A percentile compares a stretch with the other conserved stretches of the same genome.
Evolutionary conservation across 2,113 vertebrate genomes (phyloP).

Genomic region (Synchiropus splendidus): DNA sequence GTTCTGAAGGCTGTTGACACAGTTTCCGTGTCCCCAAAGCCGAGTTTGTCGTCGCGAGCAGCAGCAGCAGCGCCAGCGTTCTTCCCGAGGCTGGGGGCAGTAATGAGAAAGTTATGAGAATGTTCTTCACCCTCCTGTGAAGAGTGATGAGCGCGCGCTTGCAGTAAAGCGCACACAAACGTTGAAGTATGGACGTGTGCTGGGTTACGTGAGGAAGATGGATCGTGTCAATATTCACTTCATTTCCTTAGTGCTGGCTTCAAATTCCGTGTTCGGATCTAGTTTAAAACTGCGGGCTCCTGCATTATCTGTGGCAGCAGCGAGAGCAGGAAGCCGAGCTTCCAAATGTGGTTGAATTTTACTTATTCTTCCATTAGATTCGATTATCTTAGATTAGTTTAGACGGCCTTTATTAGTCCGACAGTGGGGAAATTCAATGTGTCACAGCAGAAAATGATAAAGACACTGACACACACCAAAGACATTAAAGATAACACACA

Average conservation of each 20-base stretch:
- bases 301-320: too few species aligned
- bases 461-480: too few species aligned
- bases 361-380: too few species aligned
- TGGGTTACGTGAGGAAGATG: constrained; percentile 40
- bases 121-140: constrained; percentile 10
- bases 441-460: too few species aligned
- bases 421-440: too few species aligned
- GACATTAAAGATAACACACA: too few species aligned
- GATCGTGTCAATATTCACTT: constrained; percentile 56
- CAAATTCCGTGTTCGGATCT: neutral
- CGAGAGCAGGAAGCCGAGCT: too few species aligned
- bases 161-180: constrained; percentile 53
- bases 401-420: too few species aligned
- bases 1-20: constrained; percentile 22
- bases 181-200: constrained; percentile 31
- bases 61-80: constrained; percentile 20
- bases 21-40: constrained; percentile 40
- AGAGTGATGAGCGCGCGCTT: constrained; percentile 63
- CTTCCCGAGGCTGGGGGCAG: constrained; percentile 35
- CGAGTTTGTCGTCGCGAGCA: constrained; percentile 11
- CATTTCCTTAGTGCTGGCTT: constrained; percentile 11
- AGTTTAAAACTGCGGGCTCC: too few species aligned
- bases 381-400: too few species aligned
- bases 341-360: too few species aligned
- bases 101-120: constrained; percentile 70